Base-by-base conservation (phyloP, 2,888 invertebrate species). In the Rhamnusium bicolor region DNA sequence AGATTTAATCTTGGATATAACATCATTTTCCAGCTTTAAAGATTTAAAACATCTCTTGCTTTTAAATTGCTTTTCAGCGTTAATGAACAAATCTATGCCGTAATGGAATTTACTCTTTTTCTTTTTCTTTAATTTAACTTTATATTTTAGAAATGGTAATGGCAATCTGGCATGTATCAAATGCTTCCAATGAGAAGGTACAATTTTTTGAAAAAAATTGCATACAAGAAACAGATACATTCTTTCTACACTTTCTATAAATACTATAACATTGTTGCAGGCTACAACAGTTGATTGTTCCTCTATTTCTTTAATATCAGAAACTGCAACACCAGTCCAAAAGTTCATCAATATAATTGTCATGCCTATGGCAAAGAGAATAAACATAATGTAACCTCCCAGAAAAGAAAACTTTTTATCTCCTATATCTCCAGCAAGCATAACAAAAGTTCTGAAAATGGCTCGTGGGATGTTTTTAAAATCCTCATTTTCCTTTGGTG, bases 271-370 rank as follows among this genome's bases (percentile, higher is more conserved):
- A 24, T 67, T 67, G n/a, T 56, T 67, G 21, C 56, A 67, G 2
- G 67, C 67, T 24, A 67, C 56, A 4, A 67, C 18, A 8, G 46
- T 67, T 21, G 67, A 67, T 21, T 67, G 32, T 56, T 67, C 67
- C 21, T 67, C 67, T 40, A 67, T 67, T 67, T 67, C 67, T 19
- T 67, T 67, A 16, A 67, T 56, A 46, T 67, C 67, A 5, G 67
- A 67, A 14, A 67, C 67, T 12, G 67, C 67, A 4, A 67, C 67
- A 54, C 67, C 67, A 24, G 67, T 67, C 67, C 67, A 67, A 51
- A 67, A 67, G 46, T 67, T 67, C 40, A 67, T 32, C 18, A 67
- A 21, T 56, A 67, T 67, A 5, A 67, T 67, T 0, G 54, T 56
- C 54, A 67, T 67, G 8, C 67, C 67, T 8, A 67, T 16, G 6